A percentile compares a stretch with the other conserved stretches of the same genome.
Conservation (phyloP, 2,888 invertebrate genomes). For the Tenodera sinensis region DNA sequence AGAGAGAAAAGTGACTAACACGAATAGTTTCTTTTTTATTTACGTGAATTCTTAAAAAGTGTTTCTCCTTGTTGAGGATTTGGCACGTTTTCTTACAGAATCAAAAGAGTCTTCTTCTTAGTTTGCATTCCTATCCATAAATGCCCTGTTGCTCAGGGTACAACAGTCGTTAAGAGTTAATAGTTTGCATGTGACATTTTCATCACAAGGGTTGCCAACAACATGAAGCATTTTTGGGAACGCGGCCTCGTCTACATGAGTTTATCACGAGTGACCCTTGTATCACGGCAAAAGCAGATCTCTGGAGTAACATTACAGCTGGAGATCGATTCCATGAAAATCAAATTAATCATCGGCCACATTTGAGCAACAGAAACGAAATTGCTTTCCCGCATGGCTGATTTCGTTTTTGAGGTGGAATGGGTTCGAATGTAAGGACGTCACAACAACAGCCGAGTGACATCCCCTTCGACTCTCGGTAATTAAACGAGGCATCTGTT, state of each 20-base stretch:
- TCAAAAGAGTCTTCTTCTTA: too few relatives aligned
- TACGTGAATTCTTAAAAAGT: too few relatives aligned
- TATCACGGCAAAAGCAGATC: background rate
- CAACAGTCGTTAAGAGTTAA: too few relatives aligned
- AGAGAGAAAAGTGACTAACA: too few relatives aligned
- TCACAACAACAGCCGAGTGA: background rate
- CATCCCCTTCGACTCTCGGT: background rate
- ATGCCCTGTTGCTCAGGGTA: too few relatives aligned
- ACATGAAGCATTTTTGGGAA: background rate
- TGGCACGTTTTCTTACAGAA: too few relatives aligned
- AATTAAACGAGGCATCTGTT: constrained; percentile 6
- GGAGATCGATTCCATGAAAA: background rate
- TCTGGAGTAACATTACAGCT: background rate
- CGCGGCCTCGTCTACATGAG: background rate
- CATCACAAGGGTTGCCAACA: background rate
- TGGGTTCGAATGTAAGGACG: background rate
- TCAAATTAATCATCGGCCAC: background rate
- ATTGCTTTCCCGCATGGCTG: background rate
- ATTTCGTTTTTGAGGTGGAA: constrained; percentile 2
- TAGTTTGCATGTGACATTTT: too few relatives aligned
- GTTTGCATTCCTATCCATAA: too few relatives aligned
- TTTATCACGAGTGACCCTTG: background rate
- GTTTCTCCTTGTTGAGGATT: too few relatives aligned
- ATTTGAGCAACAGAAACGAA: background rate
- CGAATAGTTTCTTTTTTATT: too few relatives aligned